Conservation (phyloP, 2,888 invertebrate species). For the Neoscelio sp. region DNA sequence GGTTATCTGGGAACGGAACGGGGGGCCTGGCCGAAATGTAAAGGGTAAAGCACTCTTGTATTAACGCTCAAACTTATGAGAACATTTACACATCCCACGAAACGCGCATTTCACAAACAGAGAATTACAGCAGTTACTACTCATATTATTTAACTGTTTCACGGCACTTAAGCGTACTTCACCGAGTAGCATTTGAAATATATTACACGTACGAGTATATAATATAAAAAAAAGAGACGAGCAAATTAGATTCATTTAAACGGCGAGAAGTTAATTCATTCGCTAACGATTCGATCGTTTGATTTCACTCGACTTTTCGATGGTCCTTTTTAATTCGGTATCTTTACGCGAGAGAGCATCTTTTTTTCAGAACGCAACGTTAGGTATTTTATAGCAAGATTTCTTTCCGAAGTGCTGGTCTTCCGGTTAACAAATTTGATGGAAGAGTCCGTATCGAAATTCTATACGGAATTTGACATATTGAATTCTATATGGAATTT, state of each 20-base stretch:
- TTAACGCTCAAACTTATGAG: slow-evolving; percentile 65
- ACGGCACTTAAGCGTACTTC: slow-evolving; percentile 65
- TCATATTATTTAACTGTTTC: slow-evolving; percentile 67
- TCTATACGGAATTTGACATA: no score
- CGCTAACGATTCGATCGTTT: slow-evolving; percentile 8
- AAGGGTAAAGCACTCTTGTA: slow-evolving; percentile 68
- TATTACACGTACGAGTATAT: slow-evolving; percentile 56
- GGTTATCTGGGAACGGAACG: slow-evolving; percentile 64
- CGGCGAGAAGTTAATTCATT: slow-evolving; percentile 27
- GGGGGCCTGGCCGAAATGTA: slow-evolving; percentile 66
- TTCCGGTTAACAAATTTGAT: no score
- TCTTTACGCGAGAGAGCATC: no score
- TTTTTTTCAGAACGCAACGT: no score
- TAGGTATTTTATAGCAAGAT: no score
- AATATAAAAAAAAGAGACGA: slow-evolving; percentile 36
- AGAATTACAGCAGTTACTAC: slow-evolving; percentile 66
- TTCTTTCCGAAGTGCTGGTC: no score
- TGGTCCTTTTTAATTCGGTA: no score
- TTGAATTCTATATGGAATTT: no score
- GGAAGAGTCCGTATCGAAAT: no score
- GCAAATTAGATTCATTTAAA: slow-evolving; percentile 50
- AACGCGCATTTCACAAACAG: slow-evolving; percentile 66
- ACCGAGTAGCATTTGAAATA: slow-evolving; percentile 63
- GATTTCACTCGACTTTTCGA: no score
- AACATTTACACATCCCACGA: slow-evolving; percentile 66